Evolutionary conservation across 2,797 vertebrate species (phyloP).

Genomic region (Enteromius thamalakanensis): DNA sequence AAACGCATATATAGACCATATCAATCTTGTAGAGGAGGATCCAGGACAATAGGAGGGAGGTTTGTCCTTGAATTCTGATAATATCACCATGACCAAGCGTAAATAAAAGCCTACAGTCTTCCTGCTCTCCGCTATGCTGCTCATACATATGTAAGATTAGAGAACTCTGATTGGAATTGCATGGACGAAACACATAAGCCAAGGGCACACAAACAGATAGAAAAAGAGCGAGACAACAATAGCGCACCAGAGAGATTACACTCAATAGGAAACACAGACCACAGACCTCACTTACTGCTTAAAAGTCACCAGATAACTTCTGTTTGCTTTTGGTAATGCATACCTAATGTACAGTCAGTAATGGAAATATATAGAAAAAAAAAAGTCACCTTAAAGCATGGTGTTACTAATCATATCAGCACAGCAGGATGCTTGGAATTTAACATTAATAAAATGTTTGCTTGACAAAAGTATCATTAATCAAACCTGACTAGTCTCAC

Average conservation of each 20-base stretch:
- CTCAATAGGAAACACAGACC: neutral
- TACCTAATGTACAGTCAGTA: neutral
- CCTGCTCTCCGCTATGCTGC: slow-evolving; percentile 6
- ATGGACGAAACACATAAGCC: slow-evolving; percentile 36
- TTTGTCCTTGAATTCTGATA: slow-evolving; percentile 55
- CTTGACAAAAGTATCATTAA: neutral
- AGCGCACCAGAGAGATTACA: slow-evolving; percentile 2
- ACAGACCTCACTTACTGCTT: neutral
- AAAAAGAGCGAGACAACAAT: slow-evolving; percentile 17
- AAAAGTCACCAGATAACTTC: slow-evolving; percentile 8
- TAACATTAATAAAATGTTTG: slow-evolving; percentile 3
- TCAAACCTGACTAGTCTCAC: neutral
- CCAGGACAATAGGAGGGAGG: slow-evolving; percentile 13
- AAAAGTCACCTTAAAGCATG: neutral
- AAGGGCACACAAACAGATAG: slow-evolving; percentile 25
- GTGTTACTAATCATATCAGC: neutral
- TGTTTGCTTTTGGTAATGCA: neutral
- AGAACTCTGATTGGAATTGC: slow-evolving; percentile 45
- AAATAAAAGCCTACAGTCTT: slow-evolving; percentile 49
- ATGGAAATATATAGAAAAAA: neutral
- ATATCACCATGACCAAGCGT: slow-evolving; percentile 44
- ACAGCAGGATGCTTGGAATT: neutral
- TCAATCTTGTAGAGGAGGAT: slow-evolving; percentile 37
- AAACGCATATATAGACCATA: neutral
- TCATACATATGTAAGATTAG: slow-evolving; percentile 61